phyloP scores from a whole-genome alignment of 2,888 invertebrate genomes.

The Parasteatoda lunata region DNA sequence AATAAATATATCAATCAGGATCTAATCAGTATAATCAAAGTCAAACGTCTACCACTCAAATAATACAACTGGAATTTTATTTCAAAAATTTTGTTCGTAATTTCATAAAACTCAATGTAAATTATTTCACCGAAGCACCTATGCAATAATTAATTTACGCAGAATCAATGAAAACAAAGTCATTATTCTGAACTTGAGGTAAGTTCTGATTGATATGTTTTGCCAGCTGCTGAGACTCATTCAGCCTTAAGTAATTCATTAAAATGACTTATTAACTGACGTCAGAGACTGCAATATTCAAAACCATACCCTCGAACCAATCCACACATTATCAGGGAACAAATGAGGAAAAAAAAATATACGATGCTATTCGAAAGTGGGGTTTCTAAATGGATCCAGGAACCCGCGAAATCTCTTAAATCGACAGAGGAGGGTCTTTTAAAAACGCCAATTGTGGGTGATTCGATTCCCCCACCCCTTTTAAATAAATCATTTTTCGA shows the following conservation, averaged over 20 bases:
- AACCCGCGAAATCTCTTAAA: constrained; percentile 66
- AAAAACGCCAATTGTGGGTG: constrained; percentile 62
- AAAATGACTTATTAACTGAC: constrained; percentile 67
- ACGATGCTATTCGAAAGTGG: constrained; percentile 3
- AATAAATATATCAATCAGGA: too few species aligned
- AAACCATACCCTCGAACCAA: constrained; percentile 17
- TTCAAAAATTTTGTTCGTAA: too few species aligned
- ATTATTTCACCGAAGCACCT: too few species aligned
- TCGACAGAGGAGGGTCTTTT: constrained; percentile 64
- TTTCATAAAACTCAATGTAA: too few species aligned
- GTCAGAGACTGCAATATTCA: constrained; percentile 48
- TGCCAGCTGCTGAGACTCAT: constrained; percentile 52
- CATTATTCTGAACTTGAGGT: too few species aligned
- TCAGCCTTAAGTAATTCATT: constrained; percentile 38
- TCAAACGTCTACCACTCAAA: too few species aligned
- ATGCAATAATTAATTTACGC: too few species aligned
- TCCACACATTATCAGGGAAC: background rate
- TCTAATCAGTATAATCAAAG: too few species aligned
- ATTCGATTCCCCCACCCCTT: constrained; percentile 48
- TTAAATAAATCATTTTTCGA: constrained; percentile 64
- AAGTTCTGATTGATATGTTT: constrained; percentile 49
- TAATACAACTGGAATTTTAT: too few species aligned
- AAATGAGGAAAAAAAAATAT: constrained; percentile 15
- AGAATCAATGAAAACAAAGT: too few species aligned
- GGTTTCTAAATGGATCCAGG: constrained; percentile 47